Percentiles rank a stretch among this genome's conserved stretches.
phyloP scores from a whole-genome alignment of 2,113 vertebrate genomes.

The Zonotrichia leucophrys region DNA sequence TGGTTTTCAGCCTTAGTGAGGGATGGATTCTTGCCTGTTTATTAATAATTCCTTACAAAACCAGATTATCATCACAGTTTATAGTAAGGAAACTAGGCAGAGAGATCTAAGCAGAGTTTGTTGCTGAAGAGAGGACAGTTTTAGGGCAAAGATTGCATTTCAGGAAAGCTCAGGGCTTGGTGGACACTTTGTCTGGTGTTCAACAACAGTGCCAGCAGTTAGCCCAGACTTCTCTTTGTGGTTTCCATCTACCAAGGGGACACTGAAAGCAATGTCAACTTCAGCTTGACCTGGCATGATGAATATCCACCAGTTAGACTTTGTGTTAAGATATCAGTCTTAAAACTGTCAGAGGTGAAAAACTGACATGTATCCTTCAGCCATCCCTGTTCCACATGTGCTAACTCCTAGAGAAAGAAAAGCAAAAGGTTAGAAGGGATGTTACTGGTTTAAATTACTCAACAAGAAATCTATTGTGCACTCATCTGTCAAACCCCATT shows the following conservation, averaged over 20 bases:
- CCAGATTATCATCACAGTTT: neutral
- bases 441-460: neutral
- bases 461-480: neutral
- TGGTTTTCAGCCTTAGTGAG: neutral
- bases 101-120: neutral
- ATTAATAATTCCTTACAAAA: neutral
- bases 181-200: neutral
- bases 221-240: neutral
- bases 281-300: neutral
- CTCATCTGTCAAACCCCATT: neutral
- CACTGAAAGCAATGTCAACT: neutral
- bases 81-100: neutral
- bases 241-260: fast-evolving
- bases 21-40: neutral
- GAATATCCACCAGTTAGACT: neutral
- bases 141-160: neutral
- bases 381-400: fast-evolving
- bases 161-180: neutral
- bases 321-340: neutral
- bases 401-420: neutral
- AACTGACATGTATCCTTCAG: neutral
- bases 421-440: neutral
- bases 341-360: neutral
- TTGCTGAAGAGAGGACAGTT: neutral
- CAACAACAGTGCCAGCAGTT: neutral